Conservation (phyloP, 92 coral and sea anemone species). For the Palythoa grandiflora region DNA sequence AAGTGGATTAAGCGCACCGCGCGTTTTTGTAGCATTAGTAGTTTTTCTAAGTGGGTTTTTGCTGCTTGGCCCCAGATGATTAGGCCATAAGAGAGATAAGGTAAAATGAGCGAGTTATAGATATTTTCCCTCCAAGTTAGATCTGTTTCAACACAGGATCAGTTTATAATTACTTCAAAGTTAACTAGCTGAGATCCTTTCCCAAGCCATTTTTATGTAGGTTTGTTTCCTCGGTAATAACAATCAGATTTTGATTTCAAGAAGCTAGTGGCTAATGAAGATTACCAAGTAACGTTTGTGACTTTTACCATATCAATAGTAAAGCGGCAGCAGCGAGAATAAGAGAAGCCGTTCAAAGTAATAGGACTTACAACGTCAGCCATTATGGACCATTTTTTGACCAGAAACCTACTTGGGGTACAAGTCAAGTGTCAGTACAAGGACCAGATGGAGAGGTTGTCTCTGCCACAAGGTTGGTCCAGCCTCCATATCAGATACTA, state of each 20-base stretch:
- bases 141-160: no score
- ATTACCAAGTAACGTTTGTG: not conserved
- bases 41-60: no score
- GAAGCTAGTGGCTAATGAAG: not conserved
- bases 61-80: no score
- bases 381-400: constrained; percentile 84
- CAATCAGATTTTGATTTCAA: not conserved
- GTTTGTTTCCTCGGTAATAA: no score
- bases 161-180: no score
- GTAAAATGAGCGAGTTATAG: no score
- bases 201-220: no score
- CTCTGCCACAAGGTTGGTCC: constrained; percentile 82
- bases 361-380: constrained; percentile 70
- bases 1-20: no score
- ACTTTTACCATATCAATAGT: constrained; percentile 51
- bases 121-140: no score
- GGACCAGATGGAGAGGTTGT: constrained; percentile 96
- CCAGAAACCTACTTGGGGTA: constrained; percentile 76
- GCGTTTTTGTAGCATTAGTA: no score
- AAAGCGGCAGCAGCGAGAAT: constrained; percentile 75
- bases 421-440: constrained; percentile 88
- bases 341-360: constrained; percentile 60
- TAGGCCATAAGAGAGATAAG: no score
- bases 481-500: not conserved
- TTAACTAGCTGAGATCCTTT: no score